A percentile compares a stretch with the other conserved stretches of the same genome.
These are phyloP conservation scores for Pygocentrus nattereri DNA, from an alignment of 2,797 vertebrate species.

Conservation along the genomic window DNA sequence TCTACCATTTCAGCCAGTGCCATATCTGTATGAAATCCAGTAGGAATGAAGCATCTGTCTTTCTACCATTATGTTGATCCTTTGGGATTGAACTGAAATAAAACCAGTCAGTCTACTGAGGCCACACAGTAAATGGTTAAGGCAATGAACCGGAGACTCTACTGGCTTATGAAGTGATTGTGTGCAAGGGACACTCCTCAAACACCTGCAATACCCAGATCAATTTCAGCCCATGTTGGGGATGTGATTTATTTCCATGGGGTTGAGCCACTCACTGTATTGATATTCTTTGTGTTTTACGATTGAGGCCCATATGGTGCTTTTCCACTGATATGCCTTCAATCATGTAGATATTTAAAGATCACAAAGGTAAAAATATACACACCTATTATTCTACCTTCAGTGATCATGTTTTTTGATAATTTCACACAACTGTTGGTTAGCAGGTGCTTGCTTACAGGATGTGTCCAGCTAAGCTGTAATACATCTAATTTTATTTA, in stretches of 20 bases:
- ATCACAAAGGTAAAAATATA: not conserved
- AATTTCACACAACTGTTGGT: no score
- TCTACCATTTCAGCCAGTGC: not conserved
- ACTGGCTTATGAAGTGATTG: constrained; percentile 4
- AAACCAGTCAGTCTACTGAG: not conserved
- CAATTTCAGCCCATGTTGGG: constrained; percentile 30
- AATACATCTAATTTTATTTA: not conserved
- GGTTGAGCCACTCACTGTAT: constrained; percentile 2
- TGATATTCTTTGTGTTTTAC: constrained; percentile 1
- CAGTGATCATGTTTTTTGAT: no score
- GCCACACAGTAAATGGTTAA: not conserved
- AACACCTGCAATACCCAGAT: constrained; percentile 32
- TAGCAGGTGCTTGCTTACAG: not conserved
- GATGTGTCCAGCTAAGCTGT: not conserved
- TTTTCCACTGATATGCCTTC: not conserved
- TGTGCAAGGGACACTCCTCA: not conserved
- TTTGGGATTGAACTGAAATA: not conserved
- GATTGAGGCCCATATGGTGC: not conserved
- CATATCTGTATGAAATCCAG: not conserved
- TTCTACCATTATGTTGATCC: not conserved
- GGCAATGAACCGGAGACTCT: not conserved
- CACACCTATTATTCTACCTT: no score
- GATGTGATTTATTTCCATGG: constrained; percentile 39
- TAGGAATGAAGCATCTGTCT: not conserved
- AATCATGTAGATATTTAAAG: not conserved